Percentiles rank a stretch among this genome's conserved stretches.
Evolutionary conservation across 2,888 invertebrate genomes (phyloP).

Genomic region (Drosophila vallismaia): DNA sequence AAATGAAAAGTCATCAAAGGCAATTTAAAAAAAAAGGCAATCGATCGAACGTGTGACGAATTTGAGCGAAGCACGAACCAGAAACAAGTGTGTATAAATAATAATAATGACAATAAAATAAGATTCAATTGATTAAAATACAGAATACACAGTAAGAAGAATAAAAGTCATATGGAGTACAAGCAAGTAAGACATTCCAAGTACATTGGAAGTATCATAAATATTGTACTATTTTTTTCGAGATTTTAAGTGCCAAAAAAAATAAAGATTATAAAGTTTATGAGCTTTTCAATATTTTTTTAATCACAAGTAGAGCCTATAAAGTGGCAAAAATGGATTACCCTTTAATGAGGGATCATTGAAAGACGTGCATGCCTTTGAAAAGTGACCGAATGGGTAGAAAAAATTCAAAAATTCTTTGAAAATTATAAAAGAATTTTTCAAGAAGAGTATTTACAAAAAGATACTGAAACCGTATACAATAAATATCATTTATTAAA

Average conservation of each 20-base stretch:
- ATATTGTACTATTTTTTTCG: background rate
- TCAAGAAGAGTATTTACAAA: constrained; percentile 2
- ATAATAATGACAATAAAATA: constrained; percentile 31
- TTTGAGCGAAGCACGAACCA: constrained; percentile 59
- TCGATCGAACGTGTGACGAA: constrained; percentile 73
- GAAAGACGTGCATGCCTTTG: background rate
- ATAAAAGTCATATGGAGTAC: background rate
- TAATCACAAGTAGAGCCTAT: background rate
- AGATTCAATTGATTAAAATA: constrained; percentile 24
- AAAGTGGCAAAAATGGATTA: background rate
- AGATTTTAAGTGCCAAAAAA: background rate
- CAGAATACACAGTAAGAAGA: background rate
- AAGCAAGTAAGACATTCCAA: background rate
- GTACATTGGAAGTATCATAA: background rate
- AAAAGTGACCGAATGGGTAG: background rate
- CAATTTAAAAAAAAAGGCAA: constrained; percentile 70
- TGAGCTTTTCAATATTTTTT: background rate
- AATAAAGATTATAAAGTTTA: background rate
- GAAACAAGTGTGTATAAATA: constrained; percentile 41
- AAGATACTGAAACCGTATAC: background rate
- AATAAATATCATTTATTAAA: constrained; percentile 39
- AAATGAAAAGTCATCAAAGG: constrained; percentile 73
- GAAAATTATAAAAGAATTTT: background rate
- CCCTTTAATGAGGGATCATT: background rate
- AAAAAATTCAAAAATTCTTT: no score